Conservation (phyloP, 1,140 invertebrate species). For the Drosophila aff. region DNA sequence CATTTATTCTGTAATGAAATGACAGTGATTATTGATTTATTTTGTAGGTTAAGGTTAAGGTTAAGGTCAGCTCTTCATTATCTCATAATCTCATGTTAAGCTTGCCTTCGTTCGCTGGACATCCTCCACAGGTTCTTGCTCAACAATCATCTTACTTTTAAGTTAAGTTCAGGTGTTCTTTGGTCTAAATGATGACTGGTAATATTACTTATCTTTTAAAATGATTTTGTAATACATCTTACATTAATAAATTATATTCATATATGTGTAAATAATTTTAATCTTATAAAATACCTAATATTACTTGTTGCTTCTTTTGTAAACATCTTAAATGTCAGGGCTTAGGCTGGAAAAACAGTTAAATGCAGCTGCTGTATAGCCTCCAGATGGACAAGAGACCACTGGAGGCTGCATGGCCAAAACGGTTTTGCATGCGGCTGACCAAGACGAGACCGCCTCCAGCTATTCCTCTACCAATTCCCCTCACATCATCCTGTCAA, state of each 20-base stretch:
- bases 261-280: too few species aligned
- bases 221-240: too few species aligned
- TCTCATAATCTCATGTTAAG: too few species aligned
- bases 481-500: slow-evolving; percentile 2
- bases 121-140: too few species aligned
- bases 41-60: neutral
- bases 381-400: neutral
- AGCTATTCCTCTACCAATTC: neutral
- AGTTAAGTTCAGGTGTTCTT: neutral
- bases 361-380: neutral
- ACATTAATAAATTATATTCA: neutral
- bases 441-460: slow-evolving; percentile 14
- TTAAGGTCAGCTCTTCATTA: too few species aligned
- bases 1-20: neutral
- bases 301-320: neutral
- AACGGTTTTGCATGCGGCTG: slow-evolving; percentile 68
- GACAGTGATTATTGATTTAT: neutral
- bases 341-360: neutral
- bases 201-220: too few species aligned
- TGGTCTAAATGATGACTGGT: neutral
- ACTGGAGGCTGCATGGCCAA: slow-evolving; percentile 13
- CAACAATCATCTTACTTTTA: too few species aligned
- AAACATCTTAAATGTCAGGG: too few species aligned
- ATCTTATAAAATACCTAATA: too few species aligned
- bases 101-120: too few species aligned